Conservation (phyloP, 1,140 invertebrate genomes). For the Drosophila arawakana region DNA sequence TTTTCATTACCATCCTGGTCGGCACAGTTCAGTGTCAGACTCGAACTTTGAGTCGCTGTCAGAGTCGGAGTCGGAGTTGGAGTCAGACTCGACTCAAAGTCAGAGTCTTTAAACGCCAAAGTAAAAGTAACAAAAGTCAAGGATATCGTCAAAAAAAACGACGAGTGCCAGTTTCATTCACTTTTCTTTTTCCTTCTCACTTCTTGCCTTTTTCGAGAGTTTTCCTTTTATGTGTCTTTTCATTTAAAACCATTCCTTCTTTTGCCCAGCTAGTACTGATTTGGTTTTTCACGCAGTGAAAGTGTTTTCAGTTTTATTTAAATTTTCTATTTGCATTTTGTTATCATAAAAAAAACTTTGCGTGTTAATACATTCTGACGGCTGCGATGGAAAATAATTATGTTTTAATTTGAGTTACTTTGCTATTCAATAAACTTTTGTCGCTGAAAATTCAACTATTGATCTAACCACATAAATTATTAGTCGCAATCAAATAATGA, state of each 20-base stretch:
- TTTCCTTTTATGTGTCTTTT: slow-evolving; percentile 14
- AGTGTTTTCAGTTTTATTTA: slow-evolving; percentile 41
- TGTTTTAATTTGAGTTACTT: slow-evolving; percentile 14
- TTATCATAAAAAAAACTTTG: neutral
- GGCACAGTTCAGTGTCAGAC: slow-evolving; percentile 12
- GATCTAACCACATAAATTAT: slow-evolving; percentile 18
- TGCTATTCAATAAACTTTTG: slow-evolving; percentile 27
- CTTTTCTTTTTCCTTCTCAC: slow-evolving; percentile 59
- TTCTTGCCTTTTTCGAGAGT: neutral
- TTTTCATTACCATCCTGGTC: slow-evolving; percentile 74
- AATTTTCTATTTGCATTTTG: slow-evolving; percentile 10
- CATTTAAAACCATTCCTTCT: neutral
- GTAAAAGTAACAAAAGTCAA: slow-evolving; percentile 79
- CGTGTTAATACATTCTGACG: no score
- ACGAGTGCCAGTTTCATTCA: slow-evolving; percentile 68
- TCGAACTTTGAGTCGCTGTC: slow-evolving; percentile 1
- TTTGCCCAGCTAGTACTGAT: neutral
- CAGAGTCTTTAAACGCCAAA: slow-evolving; percentile 62
- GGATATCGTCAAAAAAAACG: slow-evolving; percentile 71
- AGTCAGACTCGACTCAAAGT: neutral
- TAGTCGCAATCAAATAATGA: slow-evolving; percentile 9
- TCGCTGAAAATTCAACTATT: slow-evolving; percentile 9
- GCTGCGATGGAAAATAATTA: slow-evolving; percentile 18
- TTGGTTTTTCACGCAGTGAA: slow-evolving; percentile 18
- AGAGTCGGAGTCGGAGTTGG: neutral